Conservation (phyloP, 1,140 invertebrate genomes). For the Geopemphigus sp. region DNA sequence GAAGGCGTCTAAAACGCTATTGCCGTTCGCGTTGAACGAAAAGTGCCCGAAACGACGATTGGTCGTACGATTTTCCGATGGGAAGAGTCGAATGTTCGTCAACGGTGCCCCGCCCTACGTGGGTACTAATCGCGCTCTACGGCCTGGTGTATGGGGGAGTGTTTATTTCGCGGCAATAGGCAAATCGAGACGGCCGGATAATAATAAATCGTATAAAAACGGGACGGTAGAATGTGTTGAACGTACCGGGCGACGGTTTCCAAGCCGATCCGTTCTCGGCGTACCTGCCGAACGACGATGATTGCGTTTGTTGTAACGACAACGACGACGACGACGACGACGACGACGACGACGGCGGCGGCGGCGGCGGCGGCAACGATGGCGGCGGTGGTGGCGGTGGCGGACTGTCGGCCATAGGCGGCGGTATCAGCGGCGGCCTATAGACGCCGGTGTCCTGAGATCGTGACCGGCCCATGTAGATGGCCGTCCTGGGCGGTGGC, state of each 20-base stretch:
- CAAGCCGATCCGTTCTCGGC: slow-evolving; percentile 63
- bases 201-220: too few species aligned
- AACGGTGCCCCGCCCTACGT: too few species aligned
- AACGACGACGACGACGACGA: slow-evolving; percentile 19
- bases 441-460: slow-evolving; percentile 41
- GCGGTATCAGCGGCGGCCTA: slow-evolving; percentile 53
- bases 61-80: too few species aligned
- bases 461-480: slow-evolving; percentile 50
- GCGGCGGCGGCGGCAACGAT: slow-evolving; percentile 26
- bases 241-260: slow-evolving; percentile 56
- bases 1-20: too few species aligned
- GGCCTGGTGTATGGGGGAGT: too few species aligned
- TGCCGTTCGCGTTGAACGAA: too few species aligned
- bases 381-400: slow-evolving; percentile 14
- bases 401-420: slow-evolving; percentile 51
- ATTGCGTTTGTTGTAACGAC: background rate
- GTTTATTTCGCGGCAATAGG: too few species aligned
- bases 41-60: too few species aligned
- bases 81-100: too few species aligned
- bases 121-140: too few species aligned
- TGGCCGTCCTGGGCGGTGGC: slow-evolving; percentile 21
- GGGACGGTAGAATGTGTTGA: too few species aligned
- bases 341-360: background rate
- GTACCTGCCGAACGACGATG: slow-evolving; percentile 15
- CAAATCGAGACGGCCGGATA: too few species aligned